Conservation (phyloP, 2,113 vertebrate species). For the Calyptomena viridis region DNA sequence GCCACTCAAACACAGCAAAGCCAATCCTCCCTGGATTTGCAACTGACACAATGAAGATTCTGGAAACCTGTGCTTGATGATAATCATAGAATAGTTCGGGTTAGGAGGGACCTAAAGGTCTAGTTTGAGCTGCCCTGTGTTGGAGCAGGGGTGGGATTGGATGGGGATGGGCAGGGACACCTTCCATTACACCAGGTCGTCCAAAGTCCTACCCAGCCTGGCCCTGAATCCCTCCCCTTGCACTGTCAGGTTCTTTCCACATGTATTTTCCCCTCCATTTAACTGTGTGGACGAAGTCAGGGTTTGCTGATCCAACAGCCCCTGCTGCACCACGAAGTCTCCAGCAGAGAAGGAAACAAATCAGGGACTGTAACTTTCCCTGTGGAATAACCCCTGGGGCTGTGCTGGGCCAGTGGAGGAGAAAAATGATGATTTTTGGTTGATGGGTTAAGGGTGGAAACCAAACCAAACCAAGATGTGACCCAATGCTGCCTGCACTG, state of each 20-base stretch:
- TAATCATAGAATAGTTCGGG: neutral
- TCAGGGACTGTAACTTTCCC: neutral
- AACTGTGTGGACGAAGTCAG: neutral
- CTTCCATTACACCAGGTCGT: neutral
- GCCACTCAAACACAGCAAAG: neutral
- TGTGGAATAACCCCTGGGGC: neutral
- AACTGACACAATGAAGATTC: neutral
- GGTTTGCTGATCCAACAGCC: neutral
- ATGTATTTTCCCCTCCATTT: neutral
- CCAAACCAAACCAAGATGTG: neutral
- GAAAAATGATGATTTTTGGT: neutral
- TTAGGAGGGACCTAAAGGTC: neutral
- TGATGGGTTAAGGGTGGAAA: neutral
- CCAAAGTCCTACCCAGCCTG: neutral
- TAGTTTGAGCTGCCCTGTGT: neutral
- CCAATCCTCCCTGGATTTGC: neutral
- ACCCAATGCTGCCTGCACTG: neutral
- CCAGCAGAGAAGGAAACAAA: neutral
- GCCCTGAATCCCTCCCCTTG: neutral
- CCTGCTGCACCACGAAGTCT: too few relatives aligned
- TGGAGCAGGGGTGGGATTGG: neutral
- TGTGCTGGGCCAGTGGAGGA: neutral
- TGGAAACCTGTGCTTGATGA: neutral
- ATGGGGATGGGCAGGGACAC: neutral
- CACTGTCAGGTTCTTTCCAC: neutral